These are phyloP conservation scores for Scytalopus superciliaris DNA, from an alignment of 2,113 vertebrate species.

Conservation along the genomic window DNA sequence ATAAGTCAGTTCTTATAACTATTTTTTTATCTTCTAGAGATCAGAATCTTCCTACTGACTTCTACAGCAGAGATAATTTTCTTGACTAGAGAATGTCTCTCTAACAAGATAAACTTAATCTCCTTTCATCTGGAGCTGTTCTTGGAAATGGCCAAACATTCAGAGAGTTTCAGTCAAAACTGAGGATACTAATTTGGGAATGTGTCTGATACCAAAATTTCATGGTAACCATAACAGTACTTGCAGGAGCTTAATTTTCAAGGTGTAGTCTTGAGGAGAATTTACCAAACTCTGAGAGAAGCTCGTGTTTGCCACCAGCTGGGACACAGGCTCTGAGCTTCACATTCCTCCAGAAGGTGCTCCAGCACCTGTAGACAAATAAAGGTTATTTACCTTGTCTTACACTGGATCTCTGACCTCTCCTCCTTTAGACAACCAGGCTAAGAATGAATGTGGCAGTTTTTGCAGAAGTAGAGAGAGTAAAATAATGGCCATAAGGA, in stretches of 20 bases:
- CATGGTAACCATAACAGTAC: not conserved
- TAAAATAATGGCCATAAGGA: not conserved
- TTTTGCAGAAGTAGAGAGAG: not conserved
- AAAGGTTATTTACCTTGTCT: not conserved
- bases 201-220: not conserved
- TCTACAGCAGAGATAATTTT: not conserved
- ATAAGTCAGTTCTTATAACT: not conserved
- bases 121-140: not conserved
- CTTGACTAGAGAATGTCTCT: not conserved
- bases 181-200: not conserved
- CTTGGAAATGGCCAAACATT: not conserved
- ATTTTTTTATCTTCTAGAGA: not conserved
- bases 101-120: not conserved
- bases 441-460: not conserved
- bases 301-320: not conserved
- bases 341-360: not conserved
- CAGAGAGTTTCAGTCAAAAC: not conserved
- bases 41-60: not conserved
- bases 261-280: not conserved
- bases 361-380: not conserved
- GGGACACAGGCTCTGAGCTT: not conserved
- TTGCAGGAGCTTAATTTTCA: not conserved
- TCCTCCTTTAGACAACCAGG: not conserved
- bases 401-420: not conserved
- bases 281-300: not conserved